phyloP scores from a whole-genome alignment of 1,140 invertebrate genomes.

The Luehdorfia chinensis region DNA sequence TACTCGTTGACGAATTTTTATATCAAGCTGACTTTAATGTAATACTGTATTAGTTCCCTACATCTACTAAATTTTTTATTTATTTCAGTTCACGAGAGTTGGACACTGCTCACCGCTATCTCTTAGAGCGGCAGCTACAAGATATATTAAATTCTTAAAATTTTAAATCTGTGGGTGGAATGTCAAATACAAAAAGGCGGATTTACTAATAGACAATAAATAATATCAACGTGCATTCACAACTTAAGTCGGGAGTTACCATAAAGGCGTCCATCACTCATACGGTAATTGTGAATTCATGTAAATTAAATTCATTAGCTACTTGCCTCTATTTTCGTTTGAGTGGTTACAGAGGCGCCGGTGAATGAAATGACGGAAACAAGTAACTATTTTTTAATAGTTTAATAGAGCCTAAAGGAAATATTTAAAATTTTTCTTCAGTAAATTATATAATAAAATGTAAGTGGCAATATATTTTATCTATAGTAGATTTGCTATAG shows the following conservation, averaged over 20 bases:
- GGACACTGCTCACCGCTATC: too few species aligned
- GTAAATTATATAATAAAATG: too few species aligned
- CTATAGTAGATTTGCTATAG: too few species aligned
- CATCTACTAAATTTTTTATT: too few species aligned
- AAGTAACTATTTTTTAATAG: not conserved
- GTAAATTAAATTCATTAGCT: conserved; percentile 51
- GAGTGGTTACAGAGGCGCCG: conserved; percentile 19
- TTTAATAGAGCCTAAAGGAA: too few species aligned
- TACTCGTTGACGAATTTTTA: too few species aligned
- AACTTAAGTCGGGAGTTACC: conserved; percentile 8
- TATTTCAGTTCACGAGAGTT: too few species aligned
- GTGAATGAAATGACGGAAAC: not conserved
- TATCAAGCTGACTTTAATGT: too few species aligned
- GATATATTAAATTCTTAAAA: conserved; percentile 32
- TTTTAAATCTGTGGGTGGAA: conserved; percentile 33
- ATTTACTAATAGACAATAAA: conserved; percentile 48
- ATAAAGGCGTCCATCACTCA: conserved; percentile 38
- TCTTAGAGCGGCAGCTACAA: too few species aligned
- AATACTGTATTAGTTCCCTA: too few species aligned
- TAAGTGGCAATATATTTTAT: too few species aligned
- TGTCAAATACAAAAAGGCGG: conserved; percentile 37
- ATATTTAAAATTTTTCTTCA: too few species aligned
- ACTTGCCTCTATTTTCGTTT: conserved; percentile 31
- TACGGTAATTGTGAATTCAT: conserved; percentile 47
- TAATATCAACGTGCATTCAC: conserved; percentile 32